Conservation (phyloP, 92 coral and sea anemone genomes). For the Bergia puertoricense region DNA sequence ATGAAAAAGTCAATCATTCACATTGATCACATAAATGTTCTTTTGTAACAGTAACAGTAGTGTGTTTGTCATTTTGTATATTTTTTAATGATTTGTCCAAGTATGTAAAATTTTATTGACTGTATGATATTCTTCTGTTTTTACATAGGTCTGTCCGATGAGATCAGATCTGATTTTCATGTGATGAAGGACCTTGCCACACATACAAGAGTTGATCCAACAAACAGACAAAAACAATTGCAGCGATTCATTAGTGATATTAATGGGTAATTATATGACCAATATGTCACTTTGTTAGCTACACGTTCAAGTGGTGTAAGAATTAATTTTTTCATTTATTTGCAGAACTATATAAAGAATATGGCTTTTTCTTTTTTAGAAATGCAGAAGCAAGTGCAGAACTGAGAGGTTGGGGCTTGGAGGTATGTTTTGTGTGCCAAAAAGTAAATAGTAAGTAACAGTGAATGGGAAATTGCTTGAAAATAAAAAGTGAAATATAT, state of each 20-base stretch:
- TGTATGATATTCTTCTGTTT: background rate
- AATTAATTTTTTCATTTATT: no score
- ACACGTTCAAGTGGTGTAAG: background rate
- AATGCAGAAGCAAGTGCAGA: constrained; percentile 62
- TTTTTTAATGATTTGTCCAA: no score
- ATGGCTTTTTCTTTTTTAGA: constrained; percentile 28
- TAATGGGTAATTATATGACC: constrained; percentile 47
- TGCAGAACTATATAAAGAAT: background rate
- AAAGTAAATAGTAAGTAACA: no score
- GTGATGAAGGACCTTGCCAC: constrained; percentile 94
- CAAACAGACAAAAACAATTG: constrained; percentile 62
- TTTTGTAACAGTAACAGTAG: no score
- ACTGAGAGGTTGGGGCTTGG: constrained; percentile 80
- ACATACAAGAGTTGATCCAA: constrained; percentile 87
- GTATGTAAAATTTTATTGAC: no score
- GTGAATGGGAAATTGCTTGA: no score
- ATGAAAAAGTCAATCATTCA: no score
- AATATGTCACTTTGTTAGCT: background rate
- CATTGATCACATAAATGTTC: no score
- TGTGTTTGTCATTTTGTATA: no score
- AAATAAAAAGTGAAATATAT: no score
- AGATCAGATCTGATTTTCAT: constrained; percentile 84
- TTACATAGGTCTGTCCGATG: constrained; percentile 83
- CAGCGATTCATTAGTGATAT: constrained; percentile 70
- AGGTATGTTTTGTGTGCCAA: constrained; percentile 43